phyloP scores from a whole-genome alignment of 2,888 invertebrate genomes.

The Eupithecia vulgata region DNA sequence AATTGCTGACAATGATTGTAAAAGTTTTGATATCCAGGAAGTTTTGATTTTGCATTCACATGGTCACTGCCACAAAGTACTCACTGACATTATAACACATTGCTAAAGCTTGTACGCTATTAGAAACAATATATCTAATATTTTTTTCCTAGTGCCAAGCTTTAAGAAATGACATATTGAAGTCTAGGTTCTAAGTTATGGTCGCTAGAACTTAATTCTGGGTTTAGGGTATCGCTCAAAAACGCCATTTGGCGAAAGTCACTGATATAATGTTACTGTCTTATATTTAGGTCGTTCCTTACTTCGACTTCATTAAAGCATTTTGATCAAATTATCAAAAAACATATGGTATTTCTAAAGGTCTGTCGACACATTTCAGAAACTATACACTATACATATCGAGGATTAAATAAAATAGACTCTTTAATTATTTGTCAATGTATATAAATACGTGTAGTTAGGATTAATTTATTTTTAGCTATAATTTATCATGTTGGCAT shows the following conservation, averaged over 20 bases:
- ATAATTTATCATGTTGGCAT: constrained; percentile 58
- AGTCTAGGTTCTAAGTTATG: constrained; percentile 1
- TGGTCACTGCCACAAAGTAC: not conserved
- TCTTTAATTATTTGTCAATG: constrained; percentile 25
- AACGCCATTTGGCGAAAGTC: constrained; percentile 14
- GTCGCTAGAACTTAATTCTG: constrained; percentile 12
- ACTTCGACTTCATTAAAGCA: not conserved
- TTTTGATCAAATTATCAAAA: not conserved
- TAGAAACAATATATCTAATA: too few relatives aligned
- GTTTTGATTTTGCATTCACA: not conserved
- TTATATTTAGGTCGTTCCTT: not conserved
- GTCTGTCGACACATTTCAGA: not conserved
- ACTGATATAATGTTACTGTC: not conserved
- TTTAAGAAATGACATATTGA: not conserved
- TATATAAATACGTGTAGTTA: constrained; percentile 41
- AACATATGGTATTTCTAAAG: constrained; percentile 4
- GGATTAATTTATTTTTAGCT: constrained; percentile 60
- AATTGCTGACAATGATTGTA: not conserved
- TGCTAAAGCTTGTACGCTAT: too few relatives aligned
- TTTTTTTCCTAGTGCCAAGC: too few relatives aligned
- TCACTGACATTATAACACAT: too few relatives aligned
- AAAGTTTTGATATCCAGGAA: not conserved
- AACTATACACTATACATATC: not conserved
- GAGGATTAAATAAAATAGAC: constrained; percentile 1
- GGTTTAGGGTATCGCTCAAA: constrained; percentile 10